phyloP scores from a whole-genome alignment of 2,797 vertebrate species.

The Hipposideros larvatus region DNA sequence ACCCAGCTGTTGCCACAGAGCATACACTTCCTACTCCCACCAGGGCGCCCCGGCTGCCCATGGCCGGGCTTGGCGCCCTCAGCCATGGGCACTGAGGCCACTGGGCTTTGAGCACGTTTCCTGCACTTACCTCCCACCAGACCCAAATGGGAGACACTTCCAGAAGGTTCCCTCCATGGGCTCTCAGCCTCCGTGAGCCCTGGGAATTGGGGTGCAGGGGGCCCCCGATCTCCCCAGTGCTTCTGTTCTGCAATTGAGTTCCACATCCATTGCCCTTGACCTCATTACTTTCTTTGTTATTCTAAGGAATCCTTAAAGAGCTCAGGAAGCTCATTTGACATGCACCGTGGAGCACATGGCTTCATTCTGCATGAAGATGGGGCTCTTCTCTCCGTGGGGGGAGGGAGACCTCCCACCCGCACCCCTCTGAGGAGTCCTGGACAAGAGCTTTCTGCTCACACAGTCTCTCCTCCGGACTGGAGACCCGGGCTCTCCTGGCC shows the following conservation, averaged over 20 bases:
- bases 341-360: fast-evolving
- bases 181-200: fast-evolving
- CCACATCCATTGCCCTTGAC: fast-evolving
- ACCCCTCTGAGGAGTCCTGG: fast-evolving
- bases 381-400: not conserved
- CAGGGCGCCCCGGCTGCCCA: fast-evolving
- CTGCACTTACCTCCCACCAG: not conserved
- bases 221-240: not conserved
- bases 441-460: fast-evolving
- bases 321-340: not conserved
- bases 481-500: fast-evolving
- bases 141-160: not conserved
- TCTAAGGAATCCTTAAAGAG: fast-evolving
- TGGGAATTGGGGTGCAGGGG: not conserved
- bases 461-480: not conserved
- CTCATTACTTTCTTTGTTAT: fast-evolving
- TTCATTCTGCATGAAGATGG: fast-evolving
- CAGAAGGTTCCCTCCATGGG: not conserved
- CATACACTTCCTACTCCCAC: fast-evolving
- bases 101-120: not conserved
- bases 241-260: not conserved
- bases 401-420: not conserved
- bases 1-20: fast-evolving
- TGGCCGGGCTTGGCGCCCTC: fast-evolving
- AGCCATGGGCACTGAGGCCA: fast-evolving